Conservation (phyloP, 2,797 vertebrate genomes). For the Cottoperca gobio region DNA sequence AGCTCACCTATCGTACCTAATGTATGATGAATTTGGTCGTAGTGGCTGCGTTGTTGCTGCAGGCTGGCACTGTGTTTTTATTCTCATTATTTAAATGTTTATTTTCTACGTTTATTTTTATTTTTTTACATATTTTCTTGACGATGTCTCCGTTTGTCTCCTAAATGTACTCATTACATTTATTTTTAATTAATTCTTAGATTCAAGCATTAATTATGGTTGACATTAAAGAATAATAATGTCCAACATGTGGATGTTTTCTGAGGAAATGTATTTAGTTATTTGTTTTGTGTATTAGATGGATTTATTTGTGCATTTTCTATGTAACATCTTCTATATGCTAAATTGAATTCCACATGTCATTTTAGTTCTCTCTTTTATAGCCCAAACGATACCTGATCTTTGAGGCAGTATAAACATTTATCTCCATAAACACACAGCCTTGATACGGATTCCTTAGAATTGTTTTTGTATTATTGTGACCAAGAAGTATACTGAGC, state of each 20-base stretch:
- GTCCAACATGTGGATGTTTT: not conserved
- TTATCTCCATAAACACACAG: too few species aligned
- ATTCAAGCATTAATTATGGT: not conserved
- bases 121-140: too few species aligned
- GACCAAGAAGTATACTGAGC: not conserved
- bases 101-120: too few species aligned
- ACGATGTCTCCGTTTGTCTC: not conserved
- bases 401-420: too few species aligned
- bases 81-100: too few species aligned
- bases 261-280: not conserved
- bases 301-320: not conserved
- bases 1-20: not conserved
- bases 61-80: not conserved
- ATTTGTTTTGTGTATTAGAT: too few species aligned
- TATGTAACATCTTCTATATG: not conserved
- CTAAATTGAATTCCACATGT: not conserved
- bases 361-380: not conserved
- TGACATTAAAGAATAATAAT: not conserved
- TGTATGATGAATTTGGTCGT: conserved; percentile 12
- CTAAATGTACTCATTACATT: not conserved
- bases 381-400: not conserved
- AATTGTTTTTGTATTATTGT: not conserved
- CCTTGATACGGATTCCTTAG: not conserved
- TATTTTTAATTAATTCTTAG: not conserved
- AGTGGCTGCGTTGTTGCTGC: not conserved